Base-by-base conservation (phyloP, 2,888 invertebrate genomes). In the Deroplatys truncata region DNA sequence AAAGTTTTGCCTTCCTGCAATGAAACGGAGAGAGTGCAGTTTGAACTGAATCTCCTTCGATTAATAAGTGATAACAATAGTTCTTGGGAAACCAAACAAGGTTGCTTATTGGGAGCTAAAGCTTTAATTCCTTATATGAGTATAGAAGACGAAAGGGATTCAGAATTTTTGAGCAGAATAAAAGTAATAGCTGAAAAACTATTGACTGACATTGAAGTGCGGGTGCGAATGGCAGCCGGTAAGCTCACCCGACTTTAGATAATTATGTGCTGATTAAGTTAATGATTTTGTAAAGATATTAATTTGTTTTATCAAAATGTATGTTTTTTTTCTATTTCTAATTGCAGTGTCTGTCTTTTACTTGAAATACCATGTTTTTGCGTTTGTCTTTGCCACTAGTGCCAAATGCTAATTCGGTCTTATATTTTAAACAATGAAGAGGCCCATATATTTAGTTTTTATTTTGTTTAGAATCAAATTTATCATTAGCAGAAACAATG, bases 191-290 rank as follows among this genome's bases (percentile, higher is more conserved):
- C 93, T 16, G 89, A 93, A 72, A 91, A 91, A 49, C 91, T 93
- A 25, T 91, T 94, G 82, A 93, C 93, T 82, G 93, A 94, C 91
- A 90, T 91, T 29, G 94, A 94, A 92, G 93, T 93, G 72, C 92
- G 94, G 91, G 93, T 94, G 13, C 91, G 94, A 90, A 92, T 94
- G 85, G 93, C 93, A 29, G 93, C 94, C 90, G 94, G 94, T 93
- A 91, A 91, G 90, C 86, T 86, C 28, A 84, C 31, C 4, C 28
- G 20, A 29, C 3, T 3, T 29, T 43, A 10, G 16, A 16, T 9
- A 1, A 31, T 84, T 84, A 43, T 13, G 13, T 43, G 43, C 13
- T 43, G 31, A 31, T 31, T 31, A 35, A 35, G 8, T 35, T 35
- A 35, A 9, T 35, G 9, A 5, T 8, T 35, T 35, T 35, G 7